Base-by-base conservation (phyloP, 2,797 vertebrate species). In the Dendrocincla fuliginosa region DNA sequence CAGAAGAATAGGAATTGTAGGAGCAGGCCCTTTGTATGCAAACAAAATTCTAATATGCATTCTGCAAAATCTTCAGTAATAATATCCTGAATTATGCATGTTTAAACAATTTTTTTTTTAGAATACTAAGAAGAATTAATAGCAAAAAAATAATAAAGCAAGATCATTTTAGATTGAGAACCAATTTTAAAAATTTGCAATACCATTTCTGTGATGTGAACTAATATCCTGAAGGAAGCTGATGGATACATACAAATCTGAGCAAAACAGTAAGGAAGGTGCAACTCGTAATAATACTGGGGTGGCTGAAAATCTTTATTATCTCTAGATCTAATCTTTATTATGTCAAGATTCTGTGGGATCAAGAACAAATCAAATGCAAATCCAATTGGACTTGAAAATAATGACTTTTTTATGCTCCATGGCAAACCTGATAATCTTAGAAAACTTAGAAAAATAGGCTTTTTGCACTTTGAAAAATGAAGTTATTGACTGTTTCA, bases 381-480 rank as follows among this genome's bases (percentile, higher is more conserved):
- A 87, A 92, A 95, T 91, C 47, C 53, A 84, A 52, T 6, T 80
- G 71, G 55, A 67, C 35, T 92, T 95, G 33, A 81, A 71, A 90
- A 37, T n/a, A 79, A 35, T 63, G 52, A n/a, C 32, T 92, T 89
- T 60, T 85, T 10, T 84, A 23, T 39, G 30, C 47, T 88, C 37
- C 39, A 49, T 28, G 39, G 73, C 35, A 89, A 87, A 76, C 44
- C 16, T 52, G 28, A 69, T 69, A 63, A 68, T 50, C n/a, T 61
- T 67, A 44, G 57, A 83, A 85, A 88, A 55, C 33, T 27, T 53
- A 89, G 74, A 82, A 91, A 96, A 91, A 56, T 10, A 69, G 32
- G 52, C 41, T 47, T 87, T 94, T 88, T 91, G 30, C 68, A 39
- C 46, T 84, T 90, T 35, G 13, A 91, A 90, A 95, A 88, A 90